These are phyloP conservation scores for Brenthis ino DNA, from an alignment of 2,888 invertebrate species.

Conservation along the genomic window DNA sequence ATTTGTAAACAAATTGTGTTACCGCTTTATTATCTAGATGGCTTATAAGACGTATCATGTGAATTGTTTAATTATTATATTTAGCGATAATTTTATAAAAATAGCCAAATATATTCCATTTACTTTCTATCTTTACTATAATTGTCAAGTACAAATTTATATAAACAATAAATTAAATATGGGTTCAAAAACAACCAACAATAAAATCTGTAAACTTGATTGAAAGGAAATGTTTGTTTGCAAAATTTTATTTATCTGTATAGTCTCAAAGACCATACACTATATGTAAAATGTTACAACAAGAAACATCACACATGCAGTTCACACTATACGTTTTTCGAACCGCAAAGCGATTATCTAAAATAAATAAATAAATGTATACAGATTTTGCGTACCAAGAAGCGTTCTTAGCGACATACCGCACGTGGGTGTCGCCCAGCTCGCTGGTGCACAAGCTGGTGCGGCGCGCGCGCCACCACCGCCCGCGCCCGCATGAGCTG, in stretches of 20 bases:
- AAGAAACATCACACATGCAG: neutral
- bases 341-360: neutral
- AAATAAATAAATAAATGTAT: constrained; percentile 34
- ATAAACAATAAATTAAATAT: neutral
- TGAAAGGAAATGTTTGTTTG: no score
- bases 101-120: neutral
- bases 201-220: no score
- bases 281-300: no score
- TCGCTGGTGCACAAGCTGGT: constrained; percentile 93
- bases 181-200: neutral
- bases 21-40: constrained; percentile 10
- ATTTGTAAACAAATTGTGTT: constrained; percentile 23
- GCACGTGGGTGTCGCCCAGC: constrained; percentile 95
- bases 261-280: no score
- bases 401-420: constrained; percentile 98
- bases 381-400: constrained; percentile 97
- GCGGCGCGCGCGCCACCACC: constrained; percentile 85
- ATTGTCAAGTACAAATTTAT: no score
- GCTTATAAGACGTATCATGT: constrained; percentile 1
- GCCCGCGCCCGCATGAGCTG: constrained; percentile 85
- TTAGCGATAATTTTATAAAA: neutral
- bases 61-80: neutral
- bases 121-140: neutral
- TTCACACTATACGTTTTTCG: constrained; percentile 3
- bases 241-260: no score